Conservation (phyloP, 1,140 invertebrate genomes). For the Drosophila melanica region DNA sequence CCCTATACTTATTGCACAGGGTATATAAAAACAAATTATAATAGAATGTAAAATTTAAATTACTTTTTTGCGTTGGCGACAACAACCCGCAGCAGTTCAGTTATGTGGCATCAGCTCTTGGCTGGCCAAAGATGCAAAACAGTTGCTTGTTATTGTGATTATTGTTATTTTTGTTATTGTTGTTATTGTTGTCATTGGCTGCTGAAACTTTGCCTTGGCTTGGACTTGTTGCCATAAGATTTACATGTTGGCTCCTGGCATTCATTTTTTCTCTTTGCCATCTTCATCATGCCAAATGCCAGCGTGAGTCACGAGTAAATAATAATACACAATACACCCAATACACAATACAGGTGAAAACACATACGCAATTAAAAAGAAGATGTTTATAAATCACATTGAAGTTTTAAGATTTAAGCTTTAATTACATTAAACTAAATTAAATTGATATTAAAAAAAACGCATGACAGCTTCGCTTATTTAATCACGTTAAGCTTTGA, state of each 20-base stretch:
- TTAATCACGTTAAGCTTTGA: too few relatives aligned
- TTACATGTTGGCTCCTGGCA: constrained; percentile 39
- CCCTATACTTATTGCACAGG: not conserved
- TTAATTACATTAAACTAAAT: too few relatives aligned
- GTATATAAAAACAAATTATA: constrained; percentile 12
- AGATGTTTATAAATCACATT: not conserved
- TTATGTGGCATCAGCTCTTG: constrained; percentile 9
- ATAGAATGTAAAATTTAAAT: constrained; percentile 34
- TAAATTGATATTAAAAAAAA: too few relatives aligned
- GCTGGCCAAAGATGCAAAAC: constrained; percentile 37
- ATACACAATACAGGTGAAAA: too few relatives aligned
- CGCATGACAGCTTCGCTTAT: too few relatives aligned
- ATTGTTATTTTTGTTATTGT: constrained; percentile 14
- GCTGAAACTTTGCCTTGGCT: constrained; percentile 28
- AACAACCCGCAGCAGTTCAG: constrained; percentile 20
- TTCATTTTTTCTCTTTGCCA: constrained; percentile 4
- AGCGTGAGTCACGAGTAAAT: constrained; percentile 23
- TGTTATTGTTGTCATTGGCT: constrained; percentile 2
- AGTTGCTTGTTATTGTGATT: constrained; percentile 25
- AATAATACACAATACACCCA: not conserved
- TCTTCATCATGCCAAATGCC: constrained; percentile 25
- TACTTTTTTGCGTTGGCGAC: constrained; percentile 32
- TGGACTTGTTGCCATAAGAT: constrained; percentile 37
- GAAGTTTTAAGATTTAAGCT: too few relatives aligned
- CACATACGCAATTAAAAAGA: too few relatives aligned